Base-by-base conservation (phyloP, 2,113 vertebrate species). In the Xiphophorus couchianus region DNA sequence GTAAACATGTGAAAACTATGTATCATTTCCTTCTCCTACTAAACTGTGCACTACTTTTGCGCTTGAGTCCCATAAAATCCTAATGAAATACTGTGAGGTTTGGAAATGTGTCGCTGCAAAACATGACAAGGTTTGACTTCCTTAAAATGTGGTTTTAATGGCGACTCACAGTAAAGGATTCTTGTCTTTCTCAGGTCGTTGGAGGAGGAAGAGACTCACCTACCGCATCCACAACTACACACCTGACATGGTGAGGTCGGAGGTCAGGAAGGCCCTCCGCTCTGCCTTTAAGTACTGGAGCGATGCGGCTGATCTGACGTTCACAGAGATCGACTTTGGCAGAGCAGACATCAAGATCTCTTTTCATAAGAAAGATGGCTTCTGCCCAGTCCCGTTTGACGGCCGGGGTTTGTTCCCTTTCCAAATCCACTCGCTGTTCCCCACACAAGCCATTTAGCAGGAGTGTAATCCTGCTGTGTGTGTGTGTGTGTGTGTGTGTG, bases 201-300 rank as follows among this genome's bases (percentile, higher is more conserved):
- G 97, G 97, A 95, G 92, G 69, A 97, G 95, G 87, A 95, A 76
- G 83, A 93, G 85, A 76, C 87, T 97, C 82, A 96, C 96, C 1
- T 97, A 96, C 76, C 94, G 90, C 27, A 94, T 97, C 85, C 78
- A 95, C 75, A 96, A 94, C 85, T 92, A 95, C 86, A 96, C 95
- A 0, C 94, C 95, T 3, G 96, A 95, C 82, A 91, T 97, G 85
- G 77, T 77, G 19, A 27, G 83, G 51, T 13, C 77, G 1, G 83
- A 76, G 5, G 93, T 95, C 19, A 86, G 86, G 63, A 64, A 42
- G 5, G 96, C 96, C 39, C 82, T 97, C 69, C 86, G 84, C 31
- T 80, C 90, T 4, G 97, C 96, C 60, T 97, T 97, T 81, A 92
- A 88, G 61, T 96, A 96, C 86, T 97, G 97, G 97, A 96, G 94